Conservation (phyloP, 2,888 invertebrate species). For the Eupeodes luniger region DNA sequence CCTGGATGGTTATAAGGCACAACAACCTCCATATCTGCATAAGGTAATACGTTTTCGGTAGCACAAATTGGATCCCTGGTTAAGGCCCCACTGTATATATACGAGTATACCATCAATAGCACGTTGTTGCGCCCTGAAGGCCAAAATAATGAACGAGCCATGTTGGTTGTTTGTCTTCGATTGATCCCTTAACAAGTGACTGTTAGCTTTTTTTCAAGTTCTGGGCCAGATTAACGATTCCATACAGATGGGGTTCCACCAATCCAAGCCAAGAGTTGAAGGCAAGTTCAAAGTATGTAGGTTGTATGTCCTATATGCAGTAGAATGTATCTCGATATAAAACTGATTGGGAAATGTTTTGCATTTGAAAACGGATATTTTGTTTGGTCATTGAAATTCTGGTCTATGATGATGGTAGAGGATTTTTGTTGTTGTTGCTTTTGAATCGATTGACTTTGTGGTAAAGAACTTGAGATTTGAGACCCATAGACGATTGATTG, state of each 20-base stretch:
- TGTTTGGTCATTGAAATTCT: conserved; percentile 64
- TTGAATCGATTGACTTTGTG: conserved; percentile 33
- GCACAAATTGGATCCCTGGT: conserved; percentile 69
- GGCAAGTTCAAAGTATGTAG: not conserved
- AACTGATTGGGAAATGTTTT: conserved; percentile 69
- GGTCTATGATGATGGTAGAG: conserved; percentile 20
- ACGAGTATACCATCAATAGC: not conserved
- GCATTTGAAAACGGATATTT: conserved; percentile 58
- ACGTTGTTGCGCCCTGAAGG: conserved; percentile 38
- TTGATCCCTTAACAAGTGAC: conserved; percentile 63
- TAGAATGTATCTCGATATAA: not conserved
- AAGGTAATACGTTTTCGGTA: conserved; percentile 59
- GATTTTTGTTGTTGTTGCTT: conserved; percentile 27
- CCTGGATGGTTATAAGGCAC: not conserved
- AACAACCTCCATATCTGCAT: conserved; percentile 54
- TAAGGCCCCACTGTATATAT: not conserved
- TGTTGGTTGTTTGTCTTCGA: conserved; percentile 70
- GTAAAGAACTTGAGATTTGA: conserved; percentile 23
- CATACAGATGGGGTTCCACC: not conserved
- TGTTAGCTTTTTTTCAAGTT: conserved; percentile 44
- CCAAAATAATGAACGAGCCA: conserved; percentile 69
- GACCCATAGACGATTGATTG: conserved; percentile 59
- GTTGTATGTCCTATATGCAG: too few relatives aligned
- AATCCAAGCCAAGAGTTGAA: not conserved
- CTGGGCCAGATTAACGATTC: conserved; percentile 50